phyloP scores from a whole-genome alignment of 35 echinoderm and acorn worm genomes.

The Apostichopus japonicus region DNA sequence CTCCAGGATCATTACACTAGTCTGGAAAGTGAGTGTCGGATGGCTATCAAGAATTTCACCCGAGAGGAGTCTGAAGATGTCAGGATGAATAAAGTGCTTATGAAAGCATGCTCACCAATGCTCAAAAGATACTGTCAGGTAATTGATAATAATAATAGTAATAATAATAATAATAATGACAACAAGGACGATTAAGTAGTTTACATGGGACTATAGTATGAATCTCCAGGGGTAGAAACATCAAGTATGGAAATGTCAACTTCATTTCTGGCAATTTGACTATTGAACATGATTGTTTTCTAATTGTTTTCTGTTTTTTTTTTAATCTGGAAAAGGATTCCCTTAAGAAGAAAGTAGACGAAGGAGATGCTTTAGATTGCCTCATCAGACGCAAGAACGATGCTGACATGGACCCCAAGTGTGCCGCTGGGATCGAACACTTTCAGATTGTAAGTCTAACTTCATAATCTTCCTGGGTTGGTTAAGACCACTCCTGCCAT shows the following conservation, averaged over 20 bases:
- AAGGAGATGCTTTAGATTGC: constrained; percentile 83
- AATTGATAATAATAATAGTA: background rate
- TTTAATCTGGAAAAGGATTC: constrained; percentile 49
- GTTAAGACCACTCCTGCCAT: no score
- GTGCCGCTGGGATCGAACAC: constrained; percentile 92
- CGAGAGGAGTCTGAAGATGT: constrained; percentile 92
- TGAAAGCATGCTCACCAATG: constrained; percentile 97
- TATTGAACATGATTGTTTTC: background rate
- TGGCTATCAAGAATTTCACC: constrained; percentile 74
- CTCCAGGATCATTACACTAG: constrained; percentile 68
- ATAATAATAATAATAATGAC: no score
- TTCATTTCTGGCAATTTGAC: no score
- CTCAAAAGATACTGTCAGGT: constrained; percentile 91
- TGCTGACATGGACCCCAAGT: constrained; percentile 87
- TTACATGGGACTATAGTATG: no score
- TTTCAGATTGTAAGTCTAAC: constrained; percentile 92
- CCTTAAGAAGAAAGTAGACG: constrained; percentile 73
- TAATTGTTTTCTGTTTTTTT: background rate
- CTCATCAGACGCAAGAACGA: constrained; percentile 88
- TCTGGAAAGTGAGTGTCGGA: constrained; percentile 49
- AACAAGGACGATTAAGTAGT: no score
- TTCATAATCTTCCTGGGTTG: no score
- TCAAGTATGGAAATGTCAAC: no score
- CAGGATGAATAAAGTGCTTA: constrained; percentile 89
- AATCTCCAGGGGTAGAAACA: no score